phyloP scores from a whole-genome alignment of 2,888 invertebrate genomes.

The Trichopoda pennipes region DNA sequence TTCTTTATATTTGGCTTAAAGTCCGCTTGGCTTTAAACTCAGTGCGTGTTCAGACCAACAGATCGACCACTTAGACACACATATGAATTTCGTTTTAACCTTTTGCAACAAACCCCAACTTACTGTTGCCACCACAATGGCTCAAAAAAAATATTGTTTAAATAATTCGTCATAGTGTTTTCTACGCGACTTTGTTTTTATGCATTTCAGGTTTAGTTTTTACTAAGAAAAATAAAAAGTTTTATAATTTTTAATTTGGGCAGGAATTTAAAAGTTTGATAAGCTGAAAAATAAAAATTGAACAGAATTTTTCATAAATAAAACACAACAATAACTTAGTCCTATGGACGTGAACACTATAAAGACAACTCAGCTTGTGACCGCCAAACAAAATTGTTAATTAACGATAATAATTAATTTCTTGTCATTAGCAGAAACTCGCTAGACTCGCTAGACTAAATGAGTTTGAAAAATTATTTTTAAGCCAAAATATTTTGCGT shows the following conservation, averaged over 20 bases:
- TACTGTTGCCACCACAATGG: conserved; percentile 34
- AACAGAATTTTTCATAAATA: no score
- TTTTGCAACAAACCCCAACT: conserved; percentile 47
- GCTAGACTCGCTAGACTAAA: no score
- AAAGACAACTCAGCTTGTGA: no score
- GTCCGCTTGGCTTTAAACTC: not conserved
- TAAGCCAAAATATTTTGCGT: no score
- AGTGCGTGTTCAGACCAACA: conserved; percentile 28
- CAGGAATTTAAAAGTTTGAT: conserved; percentile 13
- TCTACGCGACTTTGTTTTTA: conserved; percentile 37
- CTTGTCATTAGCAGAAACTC: no score
- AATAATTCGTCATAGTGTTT: conserved; percentile 52
- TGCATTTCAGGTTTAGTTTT: conserved; percentile 44
- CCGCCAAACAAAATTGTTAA: no score
- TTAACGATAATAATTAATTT: no score
- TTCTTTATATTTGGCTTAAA: conserved; percentile 14
- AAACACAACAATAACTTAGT: no score
- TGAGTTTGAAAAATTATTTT: no score
- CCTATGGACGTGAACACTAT: no score
- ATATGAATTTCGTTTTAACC: conserved; percentile 37
- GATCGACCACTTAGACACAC: conserved; percentile 1
- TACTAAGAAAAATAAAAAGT: not conserved
- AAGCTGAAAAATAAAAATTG: no score
- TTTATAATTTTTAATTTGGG: conserved; percentile 5
- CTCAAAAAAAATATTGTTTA: conserved; percentile 35